phyloP scores from a whole-genome alignment of 2,888 invertebrate genomes.

The Thysanoteuthis rhombus region DNA sequence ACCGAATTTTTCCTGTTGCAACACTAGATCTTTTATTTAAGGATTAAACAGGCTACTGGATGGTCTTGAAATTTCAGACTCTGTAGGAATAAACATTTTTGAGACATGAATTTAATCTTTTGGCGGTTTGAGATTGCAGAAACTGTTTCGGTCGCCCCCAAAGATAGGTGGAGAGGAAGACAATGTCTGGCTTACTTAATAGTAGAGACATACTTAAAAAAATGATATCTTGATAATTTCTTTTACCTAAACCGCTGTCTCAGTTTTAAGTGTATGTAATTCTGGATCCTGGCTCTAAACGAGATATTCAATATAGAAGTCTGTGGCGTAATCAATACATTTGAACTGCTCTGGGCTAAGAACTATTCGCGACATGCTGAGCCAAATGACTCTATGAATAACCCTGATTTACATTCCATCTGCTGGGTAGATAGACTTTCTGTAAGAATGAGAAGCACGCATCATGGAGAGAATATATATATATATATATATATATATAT shows the following conservation, averaged over 20 bases:
- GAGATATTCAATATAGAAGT: neutral
- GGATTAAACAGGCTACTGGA: too few species aligned
- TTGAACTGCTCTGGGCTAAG: neutral
- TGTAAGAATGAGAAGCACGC: neutral
- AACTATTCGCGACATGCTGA: neutral
- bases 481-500: neutral
- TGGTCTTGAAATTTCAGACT: too few species aligned
- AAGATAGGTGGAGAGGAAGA: neutral
- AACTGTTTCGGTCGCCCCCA: too few species aligned
- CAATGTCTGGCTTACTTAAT: too few species aligned
- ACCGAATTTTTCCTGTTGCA: too few species aligned
- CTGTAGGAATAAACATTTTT: too few species aligned
- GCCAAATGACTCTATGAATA: neutral
- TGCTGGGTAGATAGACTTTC: neutral
- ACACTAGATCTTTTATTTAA: too few species aligned
- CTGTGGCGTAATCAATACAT: neutral
- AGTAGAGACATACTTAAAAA: too few species aligned
- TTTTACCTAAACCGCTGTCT: neutral
- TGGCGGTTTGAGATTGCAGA: too few species aligned
- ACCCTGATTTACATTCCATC: neutral
- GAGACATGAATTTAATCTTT: too few species aligned
- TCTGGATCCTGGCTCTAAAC: neutral
- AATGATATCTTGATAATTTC: neutral
- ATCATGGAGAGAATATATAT: neutral
- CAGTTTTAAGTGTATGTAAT: neutral